Evolutionary conservation across 2,797 vertebrate species (phyloP), one percentile per base, ranked within the genome.

Genomic region (Parauchenoglanis ngamensis): DNA sequence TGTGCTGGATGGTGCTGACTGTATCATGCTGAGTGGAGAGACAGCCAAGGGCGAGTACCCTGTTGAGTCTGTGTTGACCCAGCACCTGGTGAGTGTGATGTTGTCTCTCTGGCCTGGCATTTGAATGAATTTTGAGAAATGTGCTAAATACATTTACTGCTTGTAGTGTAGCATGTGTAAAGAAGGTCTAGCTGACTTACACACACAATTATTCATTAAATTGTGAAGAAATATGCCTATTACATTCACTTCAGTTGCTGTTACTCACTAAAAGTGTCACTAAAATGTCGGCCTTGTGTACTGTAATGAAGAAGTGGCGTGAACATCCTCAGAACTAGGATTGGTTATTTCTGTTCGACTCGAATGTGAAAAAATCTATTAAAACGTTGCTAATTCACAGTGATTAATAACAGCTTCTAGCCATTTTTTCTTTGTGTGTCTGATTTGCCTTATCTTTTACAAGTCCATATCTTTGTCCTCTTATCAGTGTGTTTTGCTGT

Each of bases 1-100:
- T 1, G 94, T 96, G 84, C 92, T 96, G 89, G 95, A 96, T 0
- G 95, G 96, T 72, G 96, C 95, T 2, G 96, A 96, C 93, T 96
- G 95, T 92, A 98, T 99, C 94, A 99, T 99, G 98, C 96, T 99
- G 59, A 99, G 98, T 0, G 98, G 98, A 80, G 98, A 99, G 92
- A 99, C 98, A 0, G 98, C 98, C 89, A 99, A 99, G 94, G 98
- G 98, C 88, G 98, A 99, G 85, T 99, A 99, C 90, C 98, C 98
- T 0, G 94, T 99, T 73, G 98, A 99, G 93, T 96, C 98, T 0
- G 97, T 99, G 63, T 96, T 94, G 93, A 98, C 96, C 92, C 98
- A 99, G 92, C 98, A 99, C 77, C 94, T 87, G 95, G 98, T 99
- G 89, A 96, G 96, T 57, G 67, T 98, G 90, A 96, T 95, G 52